Percentiles rank a stretch among this genome's conserved stretches.
phyloP scores from a whole-genome alignment of 2,797 vertebrate species.

The Sebastes variabilis region DNA sequence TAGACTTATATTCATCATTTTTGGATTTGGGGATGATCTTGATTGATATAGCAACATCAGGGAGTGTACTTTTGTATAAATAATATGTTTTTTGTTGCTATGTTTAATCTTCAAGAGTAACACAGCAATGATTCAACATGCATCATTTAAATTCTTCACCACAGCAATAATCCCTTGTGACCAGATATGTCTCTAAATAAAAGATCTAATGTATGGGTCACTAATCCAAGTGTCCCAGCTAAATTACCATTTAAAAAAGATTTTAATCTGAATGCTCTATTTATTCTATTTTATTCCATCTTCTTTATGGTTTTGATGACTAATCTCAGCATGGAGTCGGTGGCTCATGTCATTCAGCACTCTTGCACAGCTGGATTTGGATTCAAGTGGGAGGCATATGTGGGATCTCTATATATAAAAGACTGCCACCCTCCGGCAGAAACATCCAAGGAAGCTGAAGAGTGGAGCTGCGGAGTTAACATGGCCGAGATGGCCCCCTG shows the following conservation, averaged over 20 bases:
- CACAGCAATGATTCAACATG: background rate
- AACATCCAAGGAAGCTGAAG: background rate
- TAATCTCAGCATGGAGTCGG: background rate
- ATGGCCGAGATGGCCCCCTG: slow-evolving; percentile 44
- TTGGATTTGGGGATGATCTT: background rate
- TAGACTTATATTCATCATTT: background rate
- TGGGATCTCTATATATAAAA: background rate
- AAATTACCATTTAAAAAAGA: background rate
- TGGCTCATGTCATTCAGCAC: background rate
- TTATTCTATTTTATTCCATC: background rate
- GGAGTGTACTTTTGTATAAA: background rate
- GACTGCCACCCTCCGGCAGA: slow-evolving; percentile 22
- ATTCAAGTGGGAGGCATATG: background rate
- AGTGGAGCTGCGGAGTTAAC: slow-evolving; percentile 33
- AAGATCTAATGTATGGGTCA: background rate
- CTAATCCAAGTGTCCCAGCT: background rate
- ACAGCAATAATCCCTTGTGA: background rate
- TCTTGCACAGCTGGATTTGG: slow-evolving; percentile 18
- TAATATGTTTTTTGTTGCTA: background rate
- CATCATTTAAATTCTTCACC: background rate
- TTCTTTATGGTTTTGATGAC: background rate
- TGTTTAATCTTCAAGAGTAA: background rate
- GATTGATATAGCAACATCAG: background rate
- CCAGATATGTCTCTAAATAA: background rate
- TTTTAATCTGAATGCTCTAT: background rate